Evolutionary conservation across 53 echinoderm and acorn worm genomes (phyloP), one percentile per base, ranked within the genome.

Genomic region (Stichopus horrens): DNA sequence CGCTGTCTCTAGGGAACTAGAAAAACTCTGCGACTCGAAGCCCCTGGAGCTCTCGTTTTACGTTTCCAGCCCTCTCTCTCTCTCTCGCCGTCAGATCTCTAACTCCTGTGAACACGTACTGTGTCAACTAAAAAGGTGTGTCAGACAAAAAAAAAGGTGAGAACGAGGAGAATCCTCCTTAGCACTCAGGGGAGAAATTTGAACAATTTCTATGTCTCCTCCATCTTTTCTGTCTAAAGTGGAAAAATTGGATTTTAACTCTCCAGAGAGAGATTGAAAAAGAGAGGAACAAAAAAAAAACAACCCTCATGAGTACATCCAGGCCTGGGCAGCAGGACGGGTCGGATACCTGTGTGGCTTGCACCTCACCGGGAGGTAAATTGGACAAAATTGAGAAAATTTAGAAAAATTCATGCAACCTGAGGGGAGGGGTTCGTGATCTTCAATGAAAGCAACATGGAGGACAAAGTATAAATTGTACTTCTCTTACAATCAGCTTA

Each of bases 281-380:
- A 77, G 57, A 58, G 5, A 53, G 21, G 11, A 53, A 71, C n/a
- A n/a, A 71, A 18, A 18, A 16, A 20, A n/a, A 16, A 18, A 18
- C n/a, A 20, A 71, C 18, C 19, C 71, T 71, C 71, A 52, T 13
- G 54, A 53, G 52, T 16, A 76, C 4, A 9, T 76, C 51, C 37
- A 76, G 77, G 77, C 51, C 21, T 76, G 54, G n/a, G 6, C 75
- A 51, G 23, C 77, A 76, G 37, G 76, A 76, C 5, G 7, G 5
- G 85, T 52, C 20, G 53, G 85, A 66, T 85, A 85, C 85, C 85
- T 85, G 85, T 85, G 85, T 85, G 85, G 85, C 67, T 85, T 85
- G 37, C 85, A 20, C 23, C 85, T 85, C 51, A 14, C 85, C 66
- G 85, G 63, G 85, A 63, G 65, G 85, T 67, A 85, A 85, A 85